These are phyloP conservation scores for Campoplex capitator DNA, from an alignment of 2,888 invertebrate genomes.

Conservation along the genomic window DNA sequence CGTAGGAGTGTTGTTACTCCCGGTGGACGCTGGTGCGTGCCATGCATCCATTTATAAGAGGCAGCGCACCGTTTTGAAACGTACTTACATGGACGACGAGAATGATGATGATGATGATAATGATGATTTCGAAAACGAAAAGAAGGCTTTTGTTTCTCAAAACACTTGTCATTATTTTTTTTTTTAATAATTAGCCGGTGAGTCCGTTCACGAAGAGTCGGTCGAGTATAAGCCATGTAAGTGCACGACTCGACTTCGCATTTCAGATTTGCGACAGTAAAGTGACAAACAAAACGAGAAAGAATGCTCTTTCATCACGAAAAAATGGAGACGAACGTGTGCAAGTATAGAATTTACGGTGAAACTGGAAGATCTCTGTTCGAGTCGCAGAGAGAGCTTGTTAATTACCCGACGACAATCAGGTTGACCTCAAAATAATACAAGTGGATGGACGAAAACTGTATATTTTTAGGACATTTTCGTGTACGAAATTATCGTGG, in stretches of 20 bases:
- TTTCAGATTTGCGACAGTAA: not conserved
- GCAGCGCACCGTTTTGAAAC: slow-evolving; percentile 8
- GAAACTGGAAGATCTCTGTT: slow-evolving; percentile 25
- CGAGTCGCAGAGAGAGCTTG: not conserved
- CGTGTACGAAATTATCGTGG: not conserved
- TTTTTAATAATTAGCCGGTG: slow-evolving; percentile 52
- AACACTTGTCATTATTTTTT: not conserved
- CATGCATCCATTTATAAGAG: slow-evolving; percentile 38
- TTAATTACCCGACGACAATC: slow-evolving; percentile 16
- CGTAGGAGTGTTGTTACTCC: slow-evolving; percentile 11
- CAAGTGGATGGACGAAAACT: not conserved
- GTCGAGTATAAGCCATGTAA: not conserved
- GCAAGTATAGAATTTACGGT: slow-evolving; percentile 25
- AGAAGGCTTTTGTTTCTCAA: not conserved
- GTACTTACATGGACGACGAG: slow-evolving; percentile 3
- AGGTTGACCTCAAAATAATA: slow-evolving; percentile 10
- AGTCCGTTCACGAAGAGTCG: not conserved
- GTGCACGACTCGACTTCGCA: slow-evolving; percentile 51
- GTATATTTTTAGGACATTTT: not conserved
- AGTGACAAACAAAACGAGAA: slow-evolving; percentile 6
- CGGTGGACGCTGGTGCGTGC: slow-evolving; percentile 35
- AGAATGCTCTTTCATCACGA: slow-evolving; percentile 24
- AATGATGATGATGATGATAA: not conserved
- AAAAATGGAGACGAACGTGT: slow-evolving; percentile 39
- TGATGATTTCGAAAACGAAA: slow-evolving; percentile 1